Evolutionary conservation across 2,113 vertebrate species (phyloP).

Genomic region (Rhizomys pruinosus): DNA sequence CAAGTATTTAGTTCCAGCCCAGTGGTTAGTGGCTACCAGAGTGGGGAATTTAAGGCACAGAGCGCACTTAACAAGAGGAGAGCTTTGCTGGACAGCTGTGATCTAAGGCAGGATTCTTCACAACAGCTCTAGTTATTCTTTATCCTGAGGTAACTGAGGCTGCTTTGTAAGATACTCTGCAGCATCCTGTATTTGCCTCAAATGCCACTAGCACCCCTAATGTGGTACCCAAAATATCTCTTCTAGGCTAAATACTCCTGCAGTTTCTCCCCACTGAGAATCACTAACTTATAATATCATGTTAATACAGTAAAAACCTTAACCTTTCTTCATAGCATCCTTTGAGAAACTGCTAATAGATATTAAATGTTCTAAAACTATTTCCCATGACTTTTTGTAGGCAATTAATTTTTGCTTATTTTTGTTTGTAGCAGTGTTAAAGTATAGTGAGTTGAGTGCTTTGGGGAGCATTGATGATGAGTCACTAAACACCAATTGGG

Average conservation of each 20-base stretch:
- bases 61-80: not conserved
- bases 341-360: not conserved
- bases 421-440: not conserved
- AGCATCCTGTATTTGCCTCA: not conserved
- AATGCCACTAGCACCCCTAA: not conserved
- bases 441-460: not conserved
- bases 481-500: not conserved
- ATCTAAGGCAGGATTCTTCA: not conserved
- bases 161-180: not conserved
- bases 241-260: not conserved
- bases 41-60: not conserved
- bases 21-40: not conserved
- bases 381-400: conserved; percentile 35
- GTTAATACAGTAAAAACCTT: not conserved
- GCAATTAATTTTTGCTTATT: not conserved
- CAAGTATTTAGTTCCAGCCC: not conserved
- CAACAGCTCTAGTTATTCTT: not conserved
- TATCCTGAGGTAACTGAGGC: not conserved
- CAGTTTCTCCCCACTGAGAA: not conserved
- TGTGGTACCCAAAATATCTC: not conserved
- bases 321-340: not conserved
- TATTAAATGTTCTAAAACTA: not conserved
- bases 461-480: not conserved
- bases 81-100: not conserved
- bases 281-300: not conserved